These are phyloP conservation scores for Silvanus unidentatus DNA, from an alignment of 2,888 invertebrate genomes.

Conservation along the genomic window DNA sequence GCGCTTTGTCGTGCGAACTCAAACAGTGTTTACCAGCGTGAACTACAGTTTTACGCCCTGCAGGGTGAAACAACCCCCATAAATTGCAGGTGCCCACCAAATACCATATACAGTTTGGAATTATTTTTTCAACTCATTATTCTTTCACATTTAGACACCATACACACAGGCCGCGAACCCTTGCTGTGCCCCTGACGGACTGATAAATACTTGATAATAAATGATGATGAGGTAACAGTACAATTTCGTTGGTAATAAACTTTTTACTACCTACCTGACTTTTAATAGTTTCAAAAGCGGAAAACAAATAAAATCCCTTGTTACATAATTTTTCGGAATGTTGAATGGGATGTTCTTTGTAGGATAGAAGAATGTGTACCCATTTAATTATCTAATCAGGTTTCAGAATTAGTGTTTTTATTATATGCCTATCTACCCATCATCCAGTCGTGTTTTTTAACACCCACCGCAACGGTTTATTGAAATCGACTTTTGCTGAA, in stretches of 20 bases:
- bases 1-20: too few species aligned
- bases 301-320: too few species aligned
- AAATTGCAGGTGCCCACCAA: slow-evolving; percentile 6
- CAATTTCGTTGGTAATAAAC: not conserved
- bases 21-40: too few species aligned
- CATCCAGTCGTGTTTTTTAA: too few species aligned
- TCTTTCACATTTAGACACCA: too few species aligned
- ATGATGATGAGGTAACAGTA: slow-evolving; percentile 1
- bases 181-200: slow-evolving; percentile 3
- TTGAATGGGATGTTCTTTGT: too few species aligned
- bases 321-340: too few species aligned
- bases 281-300: not conserved
- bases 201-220: slow-evolving; percentile 9
- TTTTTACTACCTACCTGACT: not conserved
- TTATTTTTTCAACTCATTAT: too few species aligned
- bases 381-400: slow-evolving; percentile 1
- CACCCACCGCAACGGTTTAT: too few species aligned
- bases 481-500: too few species aligned
- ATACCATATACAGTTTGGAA: too few species aligned
- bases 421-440: slow-evolving; percentile 1
- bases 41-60: slow-evolving; percentile 1
- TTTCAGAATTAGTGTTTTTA: not conserved
- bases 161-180: slow-evolving; percentile 2
- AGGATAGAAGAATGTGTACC: not conserved
- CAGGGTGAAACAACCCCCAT: slow-evolving; percentile 10